Percentiles rank a stretch among this genome's conserved stretches.
Evolutionary conservation across 2,797 vertebrate species (phyloP).

Genomic region (Myripristis murdjan): DNA sequence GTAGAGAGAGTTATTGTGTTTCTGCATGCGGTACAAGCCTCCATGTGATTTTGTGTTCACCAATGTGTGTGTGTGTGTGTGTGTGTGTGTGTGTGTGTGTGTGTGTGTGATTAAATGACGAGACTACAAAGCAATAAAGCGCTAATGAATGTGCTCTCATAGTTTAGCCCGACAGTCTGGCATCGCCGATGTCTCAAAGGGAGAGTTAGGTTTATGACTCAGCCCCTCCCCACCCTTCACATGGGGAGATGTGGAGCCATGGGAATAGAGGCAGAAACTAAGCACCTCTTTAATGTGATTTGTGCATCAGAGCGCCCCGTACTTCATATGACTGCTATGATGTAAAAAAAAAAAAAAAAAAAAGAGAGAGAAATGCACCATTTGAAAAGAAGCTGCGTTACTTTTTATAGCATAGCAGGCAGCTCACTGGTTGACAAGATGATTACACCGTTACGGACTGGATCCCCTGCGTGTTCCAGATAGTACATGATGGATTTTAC

Average conservation of each 20-base stretch:
- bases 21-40: background rate
- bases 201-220: conserved; percentile 74
- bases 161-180: conserved; percentile 73
- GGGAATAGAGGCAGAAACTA: conserved; percentile 48
- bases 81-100: conserved; percentile 12
- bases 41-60: conserved; percentile 17
- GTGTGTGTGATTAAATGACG: conserved; percentile 62
- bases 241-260: conserved; percentile 50
- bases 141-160: conserved; percentile 78
- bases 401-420: too few species aligned
- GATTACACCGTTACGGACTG: too few species aligned
- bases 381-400: too few species aligned
- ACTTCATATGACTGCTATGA: background rate
- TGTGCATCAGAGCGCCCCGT: background rate
- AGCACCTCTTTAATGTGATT: conserved; percentile 32
- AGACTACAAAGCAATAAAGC: conserved; percentile 73
- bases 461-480: too few species aligned
- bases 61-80: conserved; percentile 16
- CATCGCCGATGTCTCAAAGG: conserved; percentile 67
- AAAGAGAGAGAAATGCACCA: too few species aligned
- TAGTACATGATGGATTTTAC: too few species aligned
- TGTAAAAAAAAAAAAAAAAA: background rate
- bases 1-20: background rate
- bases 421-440: too few species aligned
- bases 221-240: conserved; percentile 51